Evolutionary conservation across 2,797 vertebrate species (phyloP).

Genomic region (Poecilia velifera): DNA sequence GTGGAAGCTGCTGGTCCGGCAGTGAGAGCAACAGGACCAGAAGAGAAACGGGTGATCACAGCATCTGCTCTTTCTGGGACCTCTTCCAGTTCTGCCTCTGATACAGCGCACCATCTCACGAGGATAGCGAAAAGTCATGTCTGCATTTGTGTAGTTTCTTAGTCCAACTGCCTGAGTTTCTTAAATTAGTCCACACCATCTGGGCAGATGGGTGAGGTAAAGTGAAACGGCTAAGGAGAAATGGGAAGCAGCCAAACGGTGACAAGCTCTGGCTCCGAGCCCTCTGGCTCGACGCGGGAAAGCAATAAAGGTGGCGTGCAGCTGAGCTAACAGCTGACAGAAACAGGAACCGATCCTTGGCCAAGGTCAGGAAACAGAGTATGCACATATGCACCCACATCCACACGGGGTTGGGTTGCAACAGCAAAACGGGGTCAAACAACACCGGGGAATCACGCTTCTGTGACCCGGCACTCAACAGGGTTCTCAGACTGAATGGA

Average conservation of each 20-base stretch:
- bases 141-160: slow-evolving; percentile 1
- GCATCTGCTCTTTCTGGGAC: slow-evolving; percentile 54
- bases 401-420: slow-evolving; percentile 28
- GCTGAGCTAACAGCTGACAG: slow-evolving; percentile 78
- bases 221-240: slow-evolving; percentile 38
- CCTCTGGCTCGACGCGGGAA: slow-evolving; percentile 56
- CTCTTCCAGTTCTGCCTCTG: slow-evolving; percentile 26
- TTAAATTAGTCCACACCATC: slow-evolving; percentile 34
- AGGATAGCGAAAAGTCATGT: not conserved
- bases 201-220: slow-evolving; percentile 38
- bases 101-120: not conserved
- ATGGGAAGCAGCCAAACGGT: slow-evolving; percentile 37
- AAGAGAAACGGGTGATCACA: slow-evolving; percentile 50
- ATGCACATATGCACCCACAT: slow-evolving; percentile 11
- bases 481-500: slow-evolving; percentile 25
- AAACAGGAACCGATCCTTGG: slow-evolving; percentile 71
- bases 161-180: not conserved
- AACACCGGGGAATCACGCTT: slow-evolving; percentile 35
- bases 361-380: slow-evolving; percentile 70
- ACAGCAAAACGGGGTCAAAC: slow-evolving; percentile 50
- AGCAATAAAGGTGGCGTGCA: slow-evolving; percentile 71
- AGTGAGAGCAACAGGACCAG: slow-evolving; percentile 40
- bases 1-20: slow-evolving; percentile 33
- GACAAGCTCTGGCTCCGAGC: slow-evolving; percentile 56
- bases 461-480: slow-evolving; percentile 31